Conservation (phyloP, 1,140 invertebrate species). For the Brachionus paranguensis region DNA sequence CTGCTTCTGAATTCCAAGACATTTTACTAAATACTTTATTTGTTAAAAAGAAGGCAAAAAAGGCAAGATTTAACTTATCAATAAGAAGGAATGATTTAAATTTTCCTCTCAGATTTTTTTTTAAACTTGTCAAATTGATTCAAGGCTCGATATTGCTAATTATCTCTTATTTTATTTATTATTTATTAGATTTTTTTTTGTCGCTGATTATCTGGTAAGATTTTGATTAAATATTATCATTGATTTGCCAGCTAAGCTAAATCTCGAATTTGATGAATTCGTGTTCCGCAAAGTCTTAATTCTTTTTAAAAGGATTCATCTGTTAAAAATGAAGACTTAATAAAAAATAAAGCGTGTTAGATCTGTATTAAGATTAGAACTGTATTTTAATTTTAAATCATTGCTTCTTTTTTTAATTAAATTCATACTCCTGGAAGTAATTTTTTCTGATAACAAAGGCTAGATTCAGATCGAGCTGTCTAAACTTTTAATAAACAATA, state of each 20-base stretch:
- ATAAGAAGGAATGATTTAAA: no score
- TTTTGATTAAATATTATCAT: neutral
- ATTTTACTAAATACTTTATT: no score
- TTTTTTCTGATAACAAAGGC: neutral
- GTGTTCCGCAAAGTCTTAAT: neutral
- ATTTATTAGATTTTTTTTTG: no score
- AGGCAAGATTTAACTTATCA: no score
- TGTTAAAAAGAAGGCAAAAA: no score
- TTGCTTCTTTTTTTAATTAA: neutral
- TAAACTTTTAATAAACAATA: no score
- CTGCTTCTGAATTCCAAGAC: no score
- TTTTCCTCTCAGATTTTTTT: no score
- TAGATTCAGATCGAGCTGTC: neutral
- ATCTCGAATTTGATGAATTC: neutral
- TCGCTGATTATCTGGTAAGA: neutral
- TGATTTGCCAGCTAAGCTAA: neutral
- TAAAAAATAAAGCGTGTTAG: neutral
- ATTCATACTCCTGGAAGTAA: neutral
- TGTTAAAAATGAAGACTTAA: neutral
- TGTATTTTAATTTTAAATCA: neutral
- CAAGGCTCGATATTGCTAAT: no score
- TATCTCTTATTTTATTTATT: no score
- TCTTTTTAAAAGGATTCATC: neutral
- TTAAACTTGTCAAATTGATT: no score
- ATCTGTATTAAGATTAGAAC: neutral